Base-by-base conservation (phyloP, 2,113 vertebrate genomes). In the Paralichthys olivaceus region DNA sequence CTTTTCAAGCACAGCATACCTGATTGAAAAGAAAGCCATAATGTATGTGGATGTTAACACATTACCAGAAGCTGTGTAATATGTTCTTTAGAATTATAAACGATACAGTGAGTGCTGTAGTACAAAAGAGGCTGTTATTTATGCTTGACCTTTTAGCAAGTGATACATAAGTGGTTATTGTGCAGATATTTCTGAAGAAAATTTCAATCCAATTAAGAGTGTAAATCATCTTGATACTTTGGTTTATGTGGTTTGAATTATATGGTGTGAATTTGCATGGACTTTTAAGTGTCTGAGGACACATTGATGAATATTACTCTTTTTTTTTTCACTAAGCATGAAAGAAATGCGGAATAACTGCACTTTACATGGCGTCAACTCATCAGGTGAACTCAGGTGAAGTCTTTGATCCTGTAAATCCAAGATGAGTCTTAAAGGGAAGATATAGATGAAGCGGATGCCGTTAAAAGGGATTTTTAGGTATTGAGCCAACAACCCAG, bases 371-470 rank as follows among this genome's bases (percentile, higher is more conserved):
- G 37, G 37, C 0, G 5, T 29, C 0, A 17, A 49, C 37, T 69
- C 32, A 49, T 54, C 83, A 68, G 65, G 34, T 81, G 53, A 84
- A 79, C 45, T 55, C 61, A 62, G 72, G 34, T 62, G 58, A 73
- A 69, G 29, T 72, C 37, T 79, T 79, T 74, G 17, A 85, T 77
- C 58, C 34, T 34, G 56, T 67, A 51, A 63, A 79, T 86, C 61
- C 63, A 45, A 3, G 12, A 28, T 66, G 40, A 85, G 69, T 72
- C 49, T 70, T 69, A 45, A 70, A 70, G 55, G 76, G 25, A 69
- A 40, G 76, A 69, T 58, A 19, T 2, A 63, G 69, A 77, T 74
- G 57, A 77, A 64, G 56, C 56, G 7, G 63, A 77, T 26, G 62
- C 14, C 0, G 77, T 57, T 75, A 61, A 66, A 72, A 56, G 37